phyloP scores from a whole-genome alignment of 1,140 invertebrate species.

The Drosophila grimshawi region DNA sequence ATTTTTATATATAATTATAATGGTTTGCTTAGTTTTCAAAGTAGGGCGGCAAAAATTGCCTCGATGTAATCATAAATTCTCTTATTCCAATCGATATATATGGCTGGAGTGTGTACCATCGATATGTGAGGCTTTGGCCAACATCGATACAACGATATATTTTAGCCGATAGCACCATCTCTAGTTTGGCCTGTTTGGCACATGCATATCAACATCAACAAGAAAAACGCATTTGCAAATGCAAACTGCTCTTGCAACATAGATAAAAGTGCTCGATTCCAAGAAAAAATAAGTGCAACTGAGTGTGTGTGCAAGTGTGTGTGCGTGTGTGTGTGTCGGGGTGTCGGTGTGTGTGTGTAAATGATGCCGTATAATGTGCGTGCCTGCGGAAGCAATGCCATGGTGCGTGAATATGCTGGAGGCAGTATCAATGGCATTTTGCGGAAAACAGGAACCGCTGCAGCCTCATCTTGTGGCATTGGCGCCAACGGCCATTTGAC shows the following conservation, averaged over 20 bases:
- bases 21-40: no score
- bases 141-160: background rate
- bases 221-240: constrained; percentile 43
- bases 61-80: background rate
- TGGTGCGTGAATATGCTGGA: constrained; percentile 62
- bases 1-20: no score
- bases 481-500: constrained; percentile 17
- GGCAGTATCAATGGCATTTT: constrained; percentile 73
- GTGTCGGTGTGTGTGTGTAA: constrained; percentile 8
- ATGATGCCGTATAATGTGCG: constrained; percentile 71
- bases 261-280: constrained; percentile 26
- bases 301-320: constrained; percentile 25
- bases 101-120: background rate
- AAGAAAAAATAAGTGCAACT: constrained; percentile 8
- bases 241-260: constrained; percentile 15
- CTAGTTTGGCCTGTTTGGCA: constrained; percentile 2
- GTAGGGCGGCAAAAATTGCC: no score
- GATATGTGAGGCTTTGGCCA: background rate
- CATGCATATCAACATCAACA: constrained; percentile 40
- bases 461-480: background rate
- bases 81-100: background rate
- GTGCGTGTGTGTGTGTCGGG: constrained; percentile 24
- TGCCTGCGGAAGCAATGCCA: constrained; percentile 49
- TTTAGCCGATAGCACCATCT: background rate
- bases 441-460: constrained; percentile 53